Evolutionary conservation across 1,140 invertebrate genomes (phyloP).

Genomic region (Semibalanus balanoides): DNA sequence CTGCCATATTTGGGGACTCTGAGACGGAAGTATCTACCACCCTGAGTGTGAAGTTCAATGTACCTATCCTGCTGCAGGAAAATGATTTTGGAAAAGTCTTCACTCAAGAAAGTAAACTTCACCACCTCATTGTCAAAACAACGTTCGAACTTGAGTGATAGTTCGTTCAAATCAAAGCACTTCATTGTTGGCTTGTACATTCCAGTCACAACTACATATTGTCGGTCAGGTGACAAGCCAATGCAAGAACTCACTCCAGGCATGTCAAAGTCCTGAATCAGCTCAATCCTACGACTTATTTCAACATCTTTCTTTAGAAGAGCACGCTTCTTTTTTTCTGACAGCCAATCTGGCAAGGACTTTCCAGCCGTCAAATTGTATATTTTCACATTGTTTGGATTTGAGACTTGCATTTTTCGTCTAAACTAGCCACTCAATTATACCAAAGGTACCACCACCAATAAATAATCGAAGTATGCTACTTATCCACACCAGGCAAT

Average conservation of each 20-base stretch:
- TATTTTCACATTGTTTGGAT: conserved; percentile 82
- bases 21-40: conserved; percentile 77
- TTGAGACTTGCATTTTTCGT: not conserved
- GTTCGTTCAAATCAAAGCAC: conserved; percentile 90
- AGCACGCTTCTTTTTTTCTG: conserved; percentile 69
- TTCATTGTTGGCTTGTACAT: conserved; percentile 92
- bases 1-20: conserved; percentile 89
- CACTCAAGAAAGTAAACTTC: conserved; percentile 69
- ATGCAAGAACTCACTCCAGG: conserved; percentile 78
- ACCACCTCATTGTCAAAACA: conserved; percentile 94
- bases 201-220: conserved; percentile 83
- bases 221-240: conserved; percentile 73
- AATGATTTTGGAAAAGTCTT: conserved; percentile 75
- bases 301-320: conserved; percentile 81
- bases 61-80: conserved; percentile 53
- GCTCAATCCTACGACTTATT: conserved; percentile 73
- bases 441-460: too few species aligned
- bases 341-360: conserved; percentile 89
- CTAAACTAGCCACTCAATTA: too few species aligned
- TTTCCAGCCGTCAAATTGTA: conserved; percentile 95
- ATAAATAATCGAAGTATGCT: too few species aligned
- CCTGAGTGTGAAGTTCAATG: conserved; percentile 87
- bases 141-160: conserved; percentile 96
- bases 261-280: conserved; percentile 99
- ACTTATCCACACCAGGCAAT: too few species aligned